Percentiles rank a stretch among this genome's conserved stretches.
Conservation (phyloP, 2,113 vertebrate species). For the Castor canadensis region DNA sequence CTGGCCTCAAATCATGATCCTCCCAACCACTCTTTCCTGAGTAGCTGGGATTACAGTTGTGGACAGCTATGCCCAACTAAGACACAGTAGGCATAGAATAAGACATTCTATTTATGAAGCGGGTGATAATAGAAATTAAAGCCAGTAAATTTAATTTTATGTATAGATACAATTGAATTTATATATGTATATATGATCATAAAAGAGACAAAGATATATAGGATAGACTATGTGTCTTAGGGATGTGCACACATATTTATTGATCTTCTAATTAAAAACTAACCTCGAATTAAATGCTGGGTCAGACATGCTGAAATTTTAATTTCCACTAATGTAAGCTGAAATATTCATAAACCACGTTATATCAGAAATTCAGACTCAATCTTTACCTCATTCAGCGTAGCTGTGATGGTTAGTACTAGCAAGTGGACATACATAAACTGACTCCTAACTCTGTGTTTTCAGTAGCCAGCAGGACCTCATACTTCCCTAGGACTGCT, state of each 20-base stretch:
- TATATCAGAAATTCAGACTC: neutral
- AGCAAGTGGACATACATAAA: neutral
- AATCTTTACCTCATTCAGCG: neutral
- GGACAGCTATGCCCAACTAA: too few relatives aligned
- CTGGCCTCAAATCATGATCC: too few relatives aligned
- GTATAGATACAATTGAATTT: neutral
- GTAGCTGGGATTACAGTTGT: too few relatives aligned
- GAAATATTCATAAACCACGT: neutral
- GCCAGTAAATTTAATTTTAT: too few relatives aligned
- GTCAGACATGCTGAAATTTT: neutral
- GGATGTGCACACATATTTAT: neutral
- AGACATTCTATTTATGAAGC: too few relatives aligned
- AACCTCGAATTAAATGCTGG: neutral
- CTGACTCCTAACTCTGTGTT: slow-evolving; percentile 28
- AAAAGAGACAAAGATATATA: neutral
- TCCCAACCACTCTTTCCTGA: too few relatives aligned
- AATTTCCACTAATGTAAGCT: neutral
- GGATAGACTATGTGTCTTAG: neutral
- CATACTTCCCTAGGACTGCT: neutral
- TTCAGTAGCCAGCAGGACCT: neutral
- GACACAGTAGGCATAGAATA: too few relatives aligned
- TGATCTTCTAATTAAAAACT: neutral
- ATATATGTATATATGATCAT: neutral
- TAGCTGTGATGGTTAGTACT: neutral
- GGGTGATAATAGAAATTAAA: neutral